Conservation (phyloP, 2,888 invertebrate species). For the Pecten maximus region DNA sequence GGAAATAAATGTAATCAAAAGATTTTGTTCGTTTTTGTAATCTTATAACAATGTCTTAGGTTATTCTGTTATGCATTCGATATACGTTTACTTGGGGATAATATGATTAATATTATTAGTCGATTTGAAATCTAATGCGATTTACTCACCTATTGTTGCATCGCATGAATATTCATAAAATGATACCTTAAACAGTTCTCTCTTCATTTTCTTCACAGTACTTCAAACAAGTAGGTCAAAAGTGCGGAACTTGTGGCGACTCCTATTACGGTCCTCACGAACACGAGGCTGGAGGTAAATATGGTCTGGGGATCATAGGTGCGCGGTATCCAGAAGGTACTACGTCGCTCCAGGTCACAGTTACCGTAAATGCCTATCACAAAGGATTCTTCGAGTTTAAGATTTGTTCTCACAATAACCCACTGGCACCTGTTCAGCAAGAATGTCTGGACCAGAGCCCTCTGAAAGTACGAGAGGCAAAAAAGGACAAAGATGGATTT, state of each 20-base stretch:
- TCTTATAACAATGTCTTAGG: too few relatives aligned
- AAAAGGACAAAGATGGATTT: neutral
- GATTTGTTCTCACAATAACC: slow-evolving; percentile 49
- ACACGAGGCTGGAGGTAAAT: slow-evolving; percentile 45
- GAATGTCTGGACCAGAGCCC: slow-evolving; percentile 47
- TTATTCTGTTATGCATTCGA: too few relatives aligned
- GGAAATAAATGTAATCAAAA: too few relatives aligned
- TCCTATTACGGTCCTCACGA: slow-evolving; percentile 40
- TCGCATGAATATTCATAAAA: too few relatives aligned
- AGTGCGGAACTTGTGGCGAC: slow-evolving; percentile 45
- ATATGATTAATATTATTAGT: too few relatives aligned
- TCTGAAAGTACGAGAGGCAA: slow-evolving; percentile 39
- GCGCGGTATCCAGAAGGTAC: slow-evolving; percentile 41
- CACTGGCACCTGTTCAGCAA: slow-evolving; percentile 40
- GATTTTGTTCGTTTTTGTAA: too few relatives aligned
- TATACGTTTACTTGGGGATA: too few relatives aligned
- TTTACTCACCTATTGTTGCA: too few relatives aligned
- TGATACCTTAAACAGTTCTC: too few relatives aligned
- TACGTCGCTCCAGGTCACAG: neutral
- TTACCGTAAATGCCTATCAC: slow-evolving; percentile 46
- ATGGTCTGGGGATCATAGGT: slow-evolving; percentile 43
- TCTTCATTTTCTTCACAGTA: neutral
- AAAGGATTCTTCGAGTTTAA: slow-evolving; percentile 53
- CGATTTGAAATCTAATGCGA: too few relatives aligned
- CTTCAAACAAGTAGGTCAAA: slow-evolving; percentile 32